Conservation (phyloP, 2,797 vertebrate genomes). For the Urocyon cinereoargenteus region DNA sequence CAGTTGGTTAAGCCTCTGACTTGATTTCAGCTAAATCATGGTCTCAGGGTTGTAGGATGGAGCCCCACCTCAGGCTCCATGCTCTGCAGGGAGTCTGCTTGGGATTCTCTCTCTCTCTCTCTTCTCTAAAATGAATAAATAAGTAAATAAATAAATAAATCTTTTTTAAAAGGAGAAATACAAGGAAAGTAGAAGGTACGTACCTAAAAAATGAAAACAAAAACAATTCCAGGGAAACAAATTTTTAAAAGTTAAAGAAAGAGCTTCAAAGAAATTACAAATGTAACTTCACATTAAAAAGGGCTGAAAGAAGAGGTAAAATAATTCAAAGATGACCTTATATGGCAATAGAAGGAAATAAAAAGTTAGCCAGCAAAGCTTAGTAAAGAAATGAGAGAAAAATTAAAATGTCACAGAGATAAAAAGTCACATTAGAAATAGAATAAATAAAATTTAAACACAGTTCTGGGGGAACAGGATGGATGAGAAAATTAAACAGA, state of each 20-base stretch:
- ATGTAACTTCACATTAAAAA: not conserved
- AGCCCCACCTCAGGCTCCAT: not conserved
- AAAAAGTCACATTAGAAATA: not conserved
- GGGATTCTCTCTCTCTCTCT: not conserved
- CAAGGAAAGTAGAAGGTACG: not conserved
- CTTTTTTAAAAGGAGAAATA: not conserved
- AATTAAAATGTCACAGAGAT: not conserved
- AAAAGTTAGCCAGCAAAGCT: not conserved
- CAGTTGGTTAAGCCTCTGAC: not conserved
- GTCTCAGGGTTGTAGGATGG: not conserved
- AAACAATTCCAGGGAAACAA: not conserved
- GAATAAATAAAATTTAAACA: slow-evolving; percentile 1
- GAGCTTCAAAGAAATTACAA: slow-evolving; percentile 1
- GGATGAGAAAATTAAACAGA: not conserved
- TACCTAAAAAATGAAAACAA: not conserved
- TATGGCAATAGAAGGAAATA: not conserved
- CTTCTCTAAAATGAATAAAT: not conserved
- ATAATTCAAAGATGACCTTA: not conserved
- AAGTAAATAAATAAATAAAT: not conserved
- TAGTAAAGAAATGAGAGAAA: not conserved
- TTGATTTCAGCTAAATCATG: not conserved
- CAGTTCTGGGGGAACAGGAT: not conserved
- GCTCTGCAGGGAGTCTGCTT: not conserved
- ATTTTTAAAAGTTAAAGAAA: not conserved
- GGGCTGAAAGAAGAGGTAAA: not conserved